A percentile compares a stretch with the other conserved stretches of the same genome.
Conservation (phyloP, 2,888 invertebrate genomes). For the Lobophora halterata region DNA sequence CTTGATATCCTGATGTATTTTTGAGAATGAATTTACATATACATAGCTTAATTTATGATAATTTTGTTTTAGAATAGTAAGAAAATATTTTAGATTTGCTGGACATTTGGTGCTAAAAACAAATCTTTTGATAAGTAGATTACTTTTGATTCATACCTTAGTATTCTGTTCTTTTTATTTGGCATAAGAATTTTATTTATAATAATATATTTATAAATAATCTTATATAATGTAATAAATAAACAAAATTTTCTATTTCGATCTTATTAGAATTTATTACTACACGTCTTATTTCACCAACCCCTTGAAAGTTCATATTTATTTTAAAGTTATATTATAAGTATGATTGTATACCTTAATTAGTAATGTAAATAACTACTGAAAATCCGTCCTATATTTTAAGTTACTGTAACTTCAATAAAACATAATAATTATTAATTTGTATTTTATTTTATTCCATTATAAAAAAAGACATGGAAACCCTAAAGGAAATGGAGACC, state of each 20-base stretch:
- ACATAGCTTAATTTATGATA: not conserved
- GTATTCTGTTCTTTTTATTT: conserved; percentile 5
- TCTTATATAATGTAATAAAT: too few relatives aligned
- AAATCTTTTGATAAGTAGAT: conserved; percentile 15
- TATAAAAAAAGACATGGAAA: not conserved
- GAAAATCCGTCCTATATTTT: conserved; percentile 13
- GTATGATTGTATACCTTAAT: too few relatives aligned
- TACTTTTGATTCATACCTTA: conserved; percentile 26
- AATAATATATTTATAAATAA: not conserved
- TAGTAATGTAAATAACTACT: too few relatives aligned
- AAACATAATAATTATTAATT: conserved; percentile 4
- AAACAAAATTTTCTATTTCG: too few relatives aligned
- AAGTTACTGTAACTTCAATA: conserved; percentile 11
- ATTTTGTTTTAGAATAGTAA: conserved; percentile 2
- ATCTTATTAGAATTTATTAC: too few relatives aligned
- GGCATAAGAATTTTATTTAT: not conserved
- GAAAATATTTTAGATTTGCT: conserved; percentile 36
- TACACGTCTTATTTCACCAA: too few relatives aligned
- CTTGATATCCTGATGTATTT: too few relatives aligned
- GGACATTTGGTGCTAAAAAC: conserved; percentile 59
- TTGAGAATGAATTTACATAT: too few relatives aligned
- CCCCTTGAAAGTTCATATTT: too few relatives aligned
- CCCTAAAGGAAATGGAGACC: not conserved
- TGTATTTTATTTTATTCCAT: conserved; percentile 1
- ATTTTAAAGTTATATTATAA: too few relatives aligned